These are phyloP conservation scores for Myotis pilosus DNA, from an alignment of 2,797 vertebrate species.

Conservation along the genomic window DNA sequence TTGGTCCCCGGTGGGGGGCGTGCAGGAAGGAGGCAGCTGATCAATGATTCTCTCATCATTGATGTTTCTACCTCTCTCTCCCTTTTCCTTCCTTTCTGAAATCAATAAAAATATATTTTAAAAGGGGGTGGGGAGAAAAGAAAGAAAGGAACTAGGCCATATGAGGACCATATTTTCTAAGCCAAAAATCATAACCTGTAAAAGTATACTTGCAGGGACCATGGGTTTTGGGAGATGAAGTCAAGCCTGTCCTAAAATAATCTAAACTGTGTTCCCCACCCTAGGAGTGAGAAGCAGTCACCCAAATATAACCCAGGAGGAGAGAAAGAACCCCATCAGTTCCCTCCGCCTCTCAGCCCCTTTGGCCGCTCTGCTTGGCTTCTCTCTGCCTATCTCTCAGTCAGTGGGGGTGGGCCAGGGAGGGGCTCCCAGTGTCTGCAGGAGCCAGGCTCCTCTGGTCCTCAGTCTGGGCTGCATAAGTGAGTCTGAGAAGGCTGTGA, in stretches of 20 bases:
- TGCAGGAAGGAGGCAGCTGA: too few relatives aligned
- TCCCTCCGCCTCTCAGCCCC: neutral
- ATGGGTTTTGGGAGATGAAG: neutral
- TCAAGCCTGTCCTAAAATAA: neutral
- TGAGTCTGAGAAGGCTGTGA: neutral
- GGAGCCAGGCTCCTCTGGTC: neutral
- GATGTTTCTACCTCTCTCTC: too few relatives aligned
- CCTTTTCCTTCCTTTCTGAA: too few relatives aligned
- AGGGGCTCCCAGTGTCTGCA: neutral
- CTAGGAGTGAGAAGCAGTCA: neutral
- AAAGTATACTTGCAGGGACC: neutral
- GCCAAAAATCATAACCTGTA: constrained; percentile 12
- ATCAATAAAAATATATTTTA: too few relatives aligned
- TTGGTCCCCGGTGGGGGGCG: too few relatives aligned
- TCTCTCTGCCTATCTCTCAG: neutral
- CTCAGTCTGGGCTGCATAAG: neutral
- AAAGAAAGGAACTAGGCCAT: neutral
- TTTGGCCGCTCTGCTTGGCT: neutral
- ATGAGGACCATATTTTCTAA: constrained; percentile 32
- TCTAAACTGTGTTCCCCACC: neutral
- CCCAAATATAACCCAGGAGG: neutral
- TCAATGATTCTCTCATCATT: too few relatives aligned
- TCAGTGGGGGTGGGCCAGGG: neutral
- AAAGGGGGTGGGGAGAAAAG: neutral
- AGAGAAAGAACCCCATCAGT: neutral